These are phyloP conservation scores for Numenius arquata DNA, from an alignment of 2,113 vertebrate species.

Conservation along the genomic window DNA sequence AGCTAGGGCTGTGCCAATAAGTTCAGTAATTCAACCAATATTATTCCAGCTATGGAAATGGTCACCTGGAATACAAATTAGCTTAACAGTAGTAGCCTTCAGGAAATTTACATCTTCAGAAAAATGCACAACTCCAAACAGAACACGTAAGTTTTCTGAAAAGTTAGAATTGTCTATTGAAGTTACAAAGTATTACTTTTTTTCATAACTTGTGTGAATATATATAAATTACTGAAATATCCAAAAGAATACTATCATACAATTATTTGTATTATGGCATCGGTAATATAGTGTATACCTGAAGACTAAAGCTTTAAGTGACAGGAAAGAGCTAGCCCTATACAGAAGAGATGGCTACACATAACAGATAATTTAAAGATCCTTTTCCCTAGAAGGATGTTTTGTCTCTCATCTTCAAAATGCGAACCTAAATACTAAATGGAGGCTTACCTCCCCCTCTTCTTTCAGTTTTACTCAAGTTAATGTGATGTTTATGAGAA, in stretches of 20 bases:
- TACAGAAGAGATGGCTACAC: background rate
- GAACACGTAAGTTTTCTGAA: background rate
- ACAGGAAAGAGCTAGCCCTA: background rate
- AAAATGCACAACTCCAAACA: constrained; percentile 10
- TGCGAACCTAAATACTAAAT: background rate
- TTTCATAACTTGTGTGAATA: background rate
- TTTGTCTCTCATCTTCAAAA: background rate
- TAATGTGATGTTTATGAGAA: background rate
- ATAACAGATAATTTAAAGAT: background rate
- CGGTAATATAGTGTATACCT: background rate
- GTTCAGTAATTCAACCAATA: constrained; percentile 55
- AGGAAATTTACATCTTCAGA: background rate
- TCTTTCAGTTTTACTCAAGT: background rate
- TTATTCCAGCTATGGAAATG: background rate
- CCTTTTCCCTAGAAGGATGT: background rate
- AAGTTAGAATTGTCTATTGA: background rate
- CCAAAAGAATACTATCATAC: background rate
- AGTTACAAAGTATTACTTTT: background rate
- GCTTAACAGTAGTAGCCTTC: background rate
- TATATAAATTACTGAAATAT: background rate
- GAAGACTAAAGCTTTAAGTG: background rate
- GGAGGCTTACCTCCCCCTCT: background rate
- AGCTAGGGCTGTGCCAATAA: constrained; percentile 84
- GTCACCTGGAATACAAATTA: constrained; percentile 21
- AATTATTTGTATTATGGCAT: background rate